phyloP scores from a whole-genome alignment of 2,113 vertebrate genomes.

The Calidris pygmaea region DNA sequence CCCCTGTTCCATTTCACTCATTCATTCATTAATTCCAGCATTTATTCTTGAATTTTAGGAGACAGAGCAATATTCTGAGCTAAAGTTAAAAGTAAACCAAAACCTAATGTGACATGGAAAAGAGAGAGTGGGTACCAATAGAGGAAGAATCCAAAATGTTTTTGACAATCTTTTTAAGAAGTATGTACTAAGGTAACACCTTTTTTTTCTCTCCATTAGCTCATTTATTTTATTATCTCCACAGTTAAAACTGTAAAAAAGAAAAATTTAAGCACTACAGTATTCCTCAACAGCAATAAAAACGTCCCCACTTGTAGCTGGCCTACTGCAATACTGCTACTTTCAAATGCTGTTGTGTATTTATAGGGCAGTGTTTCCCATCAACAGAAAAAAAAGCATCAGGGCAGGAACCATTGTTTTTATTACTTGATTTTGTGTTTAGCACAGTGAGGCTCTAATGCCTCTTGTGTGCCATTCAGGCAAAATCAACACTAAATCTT shows the following conservation, averaged over 20 bases:
- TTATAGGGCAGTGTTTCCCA: background rate
- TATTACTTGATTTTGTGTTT: background rate
- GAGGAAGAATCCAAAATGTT: slow-evolving; percentile 58
- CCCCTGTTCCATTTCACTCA: background rate
- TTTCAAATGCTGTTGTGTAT: background rate
- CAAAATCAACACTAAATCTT: background rate
- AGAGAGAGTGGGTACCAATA: slow-evolving; percentile 44
- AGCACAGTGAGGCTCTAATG: background rate
- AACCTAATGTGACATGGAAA: slow-evolving; percentile 56
- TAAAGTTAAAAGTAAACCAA: slow-evolving; percentile 65
- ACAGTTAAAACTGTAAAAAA: background rate
- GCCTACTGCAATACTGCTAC: background rate
- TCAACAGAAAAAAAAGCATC: background rate
- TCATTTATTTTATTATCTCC: background rate
- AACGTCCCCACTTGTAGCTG: background rate
- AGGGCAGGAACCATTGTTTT: background rate
- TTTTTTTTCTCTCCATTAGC: background rate
- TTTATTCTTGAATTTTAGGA: background rate
- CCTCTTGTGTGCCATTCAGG: background rate
- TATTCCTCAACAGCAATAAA: background rate
- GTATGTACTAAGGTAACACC: slow-evolving; percentile 64
- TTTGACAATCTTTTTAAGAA: slow-evolving; percentile 69
- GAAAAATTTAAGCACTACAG: background rate
- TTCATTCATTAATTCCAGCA: background rate
- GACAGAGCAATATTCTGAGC: slow-evolving; percentile 63